Conservation (phyloP, 1,140 invertebrate genomes). For the Eueides isabella region DNA sequence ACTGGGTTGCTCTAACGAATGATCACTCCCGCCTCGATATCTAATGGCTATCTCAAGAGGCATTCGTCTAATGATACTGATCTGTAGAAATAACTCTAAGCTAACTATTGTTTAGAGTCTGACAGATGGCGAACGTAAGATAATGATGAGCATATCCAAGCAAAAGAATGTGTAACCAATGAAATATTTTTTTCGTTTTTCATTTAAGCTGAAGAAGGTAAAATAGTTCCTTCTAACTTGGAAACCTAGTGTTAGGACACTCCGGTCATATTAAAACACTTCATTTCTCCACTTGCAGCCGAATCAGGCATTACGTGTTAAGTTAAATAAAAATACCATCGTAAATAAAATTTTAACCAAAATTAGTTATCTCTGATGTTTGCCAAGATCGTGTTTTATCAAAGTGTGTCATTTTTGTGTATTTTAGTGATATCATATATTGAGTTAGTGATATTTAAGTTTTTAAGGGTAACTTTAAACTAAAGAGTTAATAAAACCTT, state of each 20-base stretch:
- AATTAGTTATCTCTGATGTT: not conserved
- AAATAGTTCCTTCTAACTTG: too few species aligned
- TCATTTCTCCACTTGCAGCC: too few species aligned
- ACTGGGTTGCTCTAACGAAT: slow-evolving; percentile 41
- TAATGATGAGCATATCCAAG: slow-evolving; percentile 37
- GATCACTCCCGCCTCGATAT: slow-evolving; percentile 35
- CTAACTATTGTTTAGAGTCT: slow-evolving; percentile 55
- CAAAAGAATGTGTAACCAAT: not conserved
- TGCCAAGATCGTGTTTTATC: not conserved
- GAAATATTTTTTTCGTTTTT: too few species aligned
- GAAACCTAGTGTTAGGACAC: too few species aligned
- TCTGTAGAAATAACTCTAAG: slow-evolving; percentile 44
- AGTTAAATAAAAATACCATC: slow-evolving; percentile 12
- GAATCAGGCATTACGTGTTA: too few species aligned
- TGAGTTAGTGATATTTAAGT: not conserved
- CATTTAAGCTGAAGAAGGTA: too few species aligned
- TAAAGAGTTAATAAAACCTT: too few species aligned
- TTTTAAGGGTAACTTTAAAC: not conserved
- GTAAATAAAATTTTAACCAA: too few species aligned
- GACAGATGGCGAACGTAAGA: slow-evolving; percentile 42
- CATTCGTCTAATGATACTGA: slow-evolving; percentile 48
- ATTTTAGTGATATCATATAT: not conserved
- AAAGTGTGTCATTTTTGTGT: slow-evolving; percentile 2
- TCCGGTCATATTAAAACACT: too few species aligned
- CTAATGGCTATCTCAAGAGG: slow-evolving; percentile 42